These are phyloP conservation scores for Aldrovandia affinis DNA, from an alignment of 2,797 vertebrate genomes.

Conservation along the genomic window DNA sequence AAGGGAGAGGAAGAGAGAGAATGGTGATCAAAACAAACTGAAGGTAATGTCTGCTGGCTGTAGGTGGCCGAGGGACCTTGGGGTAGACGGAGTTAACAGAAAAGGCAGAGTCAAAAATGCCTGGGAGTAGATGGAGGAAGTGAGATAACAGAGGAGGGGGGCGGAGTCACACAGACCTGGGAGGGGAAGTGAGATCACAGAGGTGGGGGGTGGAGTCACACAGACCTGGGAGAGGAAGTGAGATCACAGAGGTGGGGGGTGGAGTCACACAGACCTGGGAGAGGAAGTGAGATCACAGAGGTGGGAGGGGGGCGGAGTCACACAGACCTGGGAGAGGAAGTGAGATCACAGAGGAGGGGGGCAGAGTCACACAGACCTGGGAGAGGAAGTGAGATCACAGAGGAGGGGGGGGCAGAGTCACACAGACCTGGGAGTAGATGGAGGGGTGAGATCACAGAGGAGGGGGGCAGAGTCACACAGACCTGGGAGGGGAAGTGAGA, in stretches of 20 bases:
- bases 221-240: not conserved
- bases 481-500: too few relatives aligned
- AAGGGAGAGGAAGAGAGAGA: conserved; percentile 6
- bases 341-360: conserved; percentile 96
- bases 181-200: not conserved
- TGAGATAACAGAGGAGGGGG: not conserved
- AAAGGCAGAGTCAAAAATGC: too few relatives aligned
- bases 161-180: too few relatives aligned
- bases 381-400: not conserved
- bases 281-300: not conserved
- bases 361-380: too few relatives aligned
- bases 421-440: not conserved
- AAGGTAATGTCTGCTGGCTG: not conserved
- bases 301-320: conserved; percentile 1
- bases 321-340: conserved; percentile 74
- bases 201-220: not conserved
- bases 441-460: not conserved
- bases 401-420: not conserved
- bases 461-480: too few relatives aligned
- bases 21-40: not conserved
- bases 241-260: not conserved
- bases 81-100: not conserved
- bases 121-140: not conserved
- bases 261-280: not conserved
- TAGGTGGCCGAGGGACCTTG: not conserved